These are phyloP conservation scores for Trididemnum miniatum DNA, from an alignment of 23 tunicate species.

Conservation along the genomic window DNA sequence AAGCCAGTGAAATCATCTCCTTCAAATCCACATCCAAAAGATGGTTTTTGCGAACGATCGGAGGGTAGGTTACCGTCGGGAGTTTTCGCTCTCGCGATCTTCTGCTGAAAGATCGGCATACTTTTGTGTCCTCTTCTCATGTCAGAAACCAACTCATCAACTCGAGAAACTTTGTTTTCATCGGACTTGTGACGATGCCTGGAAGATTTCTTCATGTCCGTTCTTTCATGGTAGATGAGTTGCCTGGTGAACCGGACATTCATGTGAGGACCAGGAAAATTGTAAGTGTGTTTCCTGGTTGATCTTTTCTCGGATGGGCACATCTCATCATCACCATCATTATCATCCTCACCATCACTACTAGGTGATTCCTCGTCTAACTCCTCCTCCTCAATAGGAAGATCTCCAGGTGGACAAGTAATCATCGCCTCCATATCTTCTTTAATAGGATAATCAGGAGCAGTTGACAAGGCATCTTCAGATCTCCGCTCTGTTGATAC, in stretches of 20 bases:
- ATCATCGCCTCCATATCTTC: neutral
- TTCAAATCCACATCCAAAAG: constrained; percentile 49
- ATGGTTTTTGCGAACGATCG: constrained; percentile 16
- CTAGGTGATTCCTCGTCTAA: neutral
- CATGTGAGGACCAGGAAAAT: constrained; percentile 57
- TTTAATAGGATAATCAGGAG: constrained; percentile 70
- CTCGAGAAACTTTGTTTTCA: neutral
- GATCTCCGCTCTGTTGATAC: constrained; percentile 27
- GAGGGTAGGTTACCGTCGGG: neutral
- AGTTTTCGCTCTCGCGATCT: neutral
- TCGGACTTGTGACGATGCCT: constrained; percentile 57
- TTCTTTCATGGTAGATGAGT: constrained; percentile 31
- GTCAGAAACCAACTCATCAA: neutral
- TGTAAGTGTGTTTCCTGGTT: constrained; percentile 27
- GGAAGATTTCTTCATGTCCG: constrained; percentile 12
- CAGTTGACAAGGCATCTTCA: constrained; percentile 65
- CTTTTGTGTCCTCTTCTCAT: constrained; percentile 42
- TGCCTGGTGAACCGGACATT: constrained; percentile 24
- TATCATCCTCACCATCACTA: neutral
- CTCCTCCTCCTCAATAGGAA: neutral
- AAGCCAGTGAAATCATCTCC: constrained; percentile 66
- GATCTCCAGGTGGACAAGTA: neutral
- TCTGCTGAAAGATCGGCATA: constrained; percentile 39
- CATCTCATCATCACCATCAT: constrained; percentile 7
- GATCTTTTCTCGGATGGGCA: constrained; percentile 1